Conservation (phyloP, 2,113 vertebrate species). For the Nycticorax nycticorax region DNA sequence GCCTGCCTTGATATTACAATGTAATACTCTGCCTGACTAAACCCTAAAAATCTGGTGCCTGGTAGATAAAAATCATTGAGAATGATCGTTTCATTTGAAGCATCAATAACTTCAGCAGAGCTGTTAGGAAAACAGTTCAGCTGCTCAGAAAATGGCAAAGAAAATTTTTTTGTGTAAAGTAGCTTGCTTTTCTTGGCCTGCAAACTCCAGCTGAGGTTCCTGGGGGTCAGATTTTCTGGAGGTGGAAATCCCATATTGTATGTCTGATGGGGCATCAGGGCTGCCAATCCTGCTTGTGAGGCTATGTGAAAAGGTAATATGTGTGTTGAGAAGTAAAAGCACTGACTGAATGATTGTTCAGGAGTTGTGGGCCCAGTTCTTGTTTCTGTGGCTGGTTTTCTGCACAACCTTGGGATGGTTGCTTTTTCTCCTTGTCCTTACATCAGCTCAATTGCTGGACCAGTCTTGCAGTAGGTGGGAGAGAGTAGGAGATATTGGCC, state of each 20-base stretch:
- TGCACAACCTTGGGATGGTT: background rate
- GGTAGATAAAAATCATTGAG: background rate
- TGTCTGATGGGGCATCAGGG: background rate
- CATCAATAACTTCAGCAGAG: background rate
- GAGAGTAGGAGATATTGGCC: background rate
- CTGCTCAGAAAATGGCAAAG: background rate
- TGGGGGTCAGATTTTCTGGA: background rate
- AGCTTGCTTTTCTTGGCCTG: background rate
- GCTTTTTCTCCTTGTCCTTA: background rate
- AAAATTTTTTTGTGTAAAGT: background rate
- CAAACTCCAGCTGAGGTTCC: background rate
- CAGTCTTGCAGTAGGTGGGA: background rate
- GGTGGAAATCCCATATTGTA: background rate
- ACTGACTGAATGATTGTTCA: background rate
- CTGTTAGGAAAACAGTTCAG: background rate
- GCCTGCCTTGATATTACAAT: background rate
- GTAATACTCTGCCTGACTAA: background rate
- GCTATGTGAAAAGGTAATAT: background rate
- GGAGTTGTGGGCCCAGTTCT: background rate
- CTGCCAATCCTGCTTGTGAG: background rate
- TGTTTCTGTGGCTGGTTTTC: background rate
- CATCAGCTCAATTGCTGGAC: background rate
- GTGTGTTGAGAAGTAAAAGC: background rate
- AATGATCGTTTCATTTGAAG: background rate
- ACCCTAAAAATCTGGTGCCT: background rate